These are phyloP conservation scores for Rhizomys pruinosus DNA, from an alignment of 2,113 vertebrate species.

Conservation along the genomic window DNA sequence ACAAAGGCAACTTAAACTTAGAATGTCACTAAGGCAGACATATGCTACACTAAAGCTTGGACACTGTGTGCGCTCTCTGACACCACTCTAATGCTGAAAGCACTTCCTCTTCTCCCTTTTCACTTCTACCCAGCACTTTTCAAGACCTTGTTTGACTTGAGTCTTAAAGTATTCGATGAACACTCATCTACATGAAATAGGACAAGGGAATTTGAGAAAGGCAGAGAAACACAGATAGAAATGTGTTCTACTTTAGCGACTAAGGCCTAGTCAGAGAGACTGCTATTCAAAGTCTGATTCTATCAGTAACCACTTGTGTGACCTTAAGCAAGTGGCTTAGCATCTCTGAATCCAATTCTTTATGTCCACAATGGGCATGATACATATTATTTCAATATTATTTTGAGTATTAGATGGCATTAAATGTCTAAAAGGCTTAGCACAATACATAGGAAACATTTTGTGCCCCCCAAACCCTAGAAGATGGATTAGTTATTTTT, in stretches of 20 bases:
- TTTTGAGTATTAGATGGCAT: not conserved
- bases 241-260: not conserved
- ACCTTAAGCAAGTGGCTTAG: not conserved
- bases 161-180: not conserved
- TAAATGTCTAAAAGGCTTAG: not conserved
- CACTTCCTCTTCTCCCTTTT: constrained; percentile 20
- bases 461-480: not conserved
- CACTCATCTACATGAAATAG: not conserved
- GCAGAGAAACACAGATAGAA: not conserved
- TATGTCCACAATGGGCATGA: not conserved
- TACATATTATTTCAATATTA: not conserved
- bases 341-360: not conserved
- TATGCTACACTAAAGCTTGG: not conserved
- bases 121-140: not conserved
- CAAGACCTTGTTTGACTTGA: not conserved
- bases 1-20: constrained; percentile 36
- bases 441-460: not conserved
- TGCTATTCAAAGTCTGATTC: not conserved
- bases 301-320: not conserved
- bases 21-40: not conserved
- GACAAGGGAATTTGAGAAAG: not conserved
- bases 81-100: not conserved
- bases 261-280: not conserved
- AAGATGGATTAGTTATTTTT: not conserved
- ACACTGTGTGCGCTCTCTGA: not conserved